Percentiles rank a stretch among this genome's conserved stretches.
phyloP scores from a whole-genome alignment of 2,888 invertebrate genomes.

The Nasonia oneida region DNA sequence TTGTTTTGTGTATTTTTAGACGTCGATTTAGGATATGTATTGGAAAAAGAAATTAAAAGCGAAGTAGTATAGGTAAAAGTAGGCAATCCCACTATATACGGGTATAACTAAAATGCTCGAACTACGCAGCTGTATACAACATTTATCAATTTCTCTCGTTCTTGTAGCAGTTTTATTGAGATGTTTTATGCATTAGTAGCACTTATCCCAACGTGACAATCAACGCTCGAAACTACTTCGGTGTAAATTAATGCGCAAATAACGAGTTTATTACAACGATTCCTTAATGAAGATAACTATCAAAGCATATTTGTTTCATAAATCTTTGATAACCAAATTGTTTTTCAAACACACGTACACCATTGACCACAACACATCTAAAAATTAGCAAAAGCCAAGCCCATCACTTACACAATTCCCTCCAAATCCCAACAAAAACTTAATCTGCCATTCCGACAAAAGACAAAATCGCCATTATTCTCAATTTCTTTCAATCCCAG shows the following conservation, averaged over 20 bases:
- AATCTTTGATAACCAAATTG: neutral
- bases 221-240: too few relatives aligned
- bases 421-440: too few relatives aligned
- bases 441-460: neutral
- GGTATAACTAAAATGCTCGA: too few relatives aligned
- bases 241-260: too few relatives aligned
- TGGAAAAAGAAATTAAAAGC: neutral
- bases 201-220: neutral
- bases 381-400: neutral
- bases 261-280: too few relatives aligned
- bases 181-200: too few relatives aligned
- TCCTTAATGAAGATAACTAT: neutral
- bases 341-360: neutral
- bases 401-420: neutral
- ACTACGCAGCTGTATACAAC: too few relatives aligned
- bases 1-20: neutral
- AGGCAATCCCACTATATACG: too few relatives aligned
- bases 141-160: too few relatives aligned
- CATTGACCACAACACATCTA: neutral
- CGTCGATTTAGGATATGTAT: neutral
- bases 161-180: too few relatives aligned
- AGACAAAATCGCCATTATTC: neutral
- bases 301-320: neutral
- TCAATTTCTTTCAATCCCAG: neutral
- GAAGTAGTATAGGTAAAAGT: neutral